phyloP scores from a whole-genome alignment of 1,140 invertebrate species.

The Drosophila tsacasi region DNA sequence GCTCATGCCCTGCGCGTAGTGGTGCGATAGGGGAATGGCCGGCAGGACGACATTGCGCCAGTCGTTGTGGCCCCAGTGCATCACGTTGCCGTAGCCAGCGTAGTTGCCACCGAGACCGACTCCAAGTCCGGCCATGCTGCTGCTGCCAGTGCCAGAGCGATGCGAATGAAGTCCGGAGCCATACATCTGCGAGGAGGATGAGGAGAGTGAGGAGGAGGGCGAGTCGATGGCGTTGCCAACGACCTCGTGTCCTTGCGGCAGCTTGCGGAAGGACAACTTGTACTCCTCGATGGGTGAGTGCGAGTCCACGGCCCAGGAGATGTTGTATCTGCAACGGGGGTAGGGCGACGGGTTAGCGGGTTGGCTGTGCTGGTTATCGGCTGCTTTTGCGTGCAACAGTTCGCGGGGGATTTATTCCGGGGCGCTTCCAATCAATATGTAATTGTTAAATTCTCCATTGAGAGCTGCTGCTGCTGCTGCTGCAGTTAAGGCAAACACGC shows the following conservation, averaged over 20 bases:
- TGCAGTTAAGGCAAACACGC: slow-evolving; percentile 43
- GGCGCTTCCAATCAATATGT: slow-evolving; percentile 70
- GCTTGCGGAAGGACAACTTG: slow-evolving; percentile 88
- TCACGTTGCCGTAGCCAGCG: slow-evolving; percentile 79
- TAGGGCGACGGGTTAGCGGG: slow-evolving; percentile 2
- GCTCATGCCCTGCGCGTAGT: slow-evolving; percentile 87
- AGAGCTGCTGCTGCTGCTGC: slow-evolving; percentile 22
- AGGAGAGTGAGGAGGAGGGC: slow-evolving; percentile 81
- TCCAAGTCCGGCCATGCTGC: slow-evolving; percentile 51
- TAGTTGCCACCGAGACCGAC: slow-evolving; percentile 53
- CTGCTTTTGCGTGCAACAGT: slow-evolving; percentile 73
- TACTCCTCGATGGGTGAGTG: slow-evolving; percentile 89
- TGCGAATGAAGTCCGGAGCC: slow-evolving; percentile 68
- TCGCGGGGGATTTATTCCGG: slow-evolving; percentile 62
- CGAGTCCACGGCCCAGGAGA: slow-evolving; percentile 89
- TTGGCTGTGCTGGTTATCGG: slow-evolving; percentile 37
- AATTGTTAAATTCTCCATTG: slow-evolving; percentile 76
- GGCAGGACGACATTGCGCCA: slow-evolving; percentile 88
- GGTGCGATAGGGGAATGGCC: slow-evolving; percentile 85
- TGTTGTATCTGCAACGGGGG: slow-evolving; percentile 86
- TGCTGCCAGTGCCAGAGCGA: slow-evolving; percentile 69
- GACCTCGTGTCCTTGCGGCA: slow-evolving; percentile 86
- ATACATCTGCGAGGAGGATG: slow-evolving; percentile 77
- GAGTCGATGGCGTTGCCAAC: slow-evolving; percentile 85
- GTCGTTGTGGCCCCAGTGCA: slow-evolving; percentile 86